Evolutionary conservation across 2,888 invertebrate genomes (phyloP), one percentile per base, ranked within the genome.

Genomic region (Dicranocentrus wangi): DNA sequence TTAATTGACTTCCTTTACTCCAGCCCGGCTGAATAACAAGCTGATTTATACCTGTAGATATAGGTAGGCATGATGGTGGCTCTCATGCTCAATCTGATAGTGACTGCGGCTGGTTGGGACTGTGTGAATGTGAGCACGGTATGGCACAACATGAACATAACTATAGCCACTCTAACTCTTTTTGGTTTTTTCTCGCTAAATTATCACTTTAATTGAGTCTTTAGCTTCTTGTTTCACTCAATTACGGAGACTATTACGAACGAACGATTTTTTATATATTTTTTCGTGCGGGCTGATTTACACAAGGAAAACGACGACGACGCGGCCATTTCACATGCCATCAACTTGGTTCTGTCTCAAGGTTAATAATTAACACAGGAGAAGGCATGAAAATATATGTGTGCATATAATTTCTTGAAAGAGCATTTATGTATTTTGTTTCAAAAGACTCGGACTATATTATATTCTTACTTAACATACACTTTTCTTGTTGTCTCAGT

Each of bases 1-100:
- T 73, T 80, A 80, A 80, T 80, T 80, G 72, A 73, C 79, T 80
- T 80, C 79, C 79, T 80, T 79, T 80, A n/a, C n/a, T 80, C 79
- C 79, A 80, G 72, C 60, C 71, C 32, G 10, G 5, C 5, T 10
- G 32, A 32, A 77, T 68, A 77, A 77, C 60, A 28, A 51, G 25
- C 10, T 68, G 68, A 68, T 68, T 42, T 43, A 5, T 63, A n/a
- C 63, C 13, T 58, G 8, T 39, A n/a, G n/a, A n/a, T n/a, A n/a
- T n/a, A n/a, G n/a, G n/a, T n/a, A n/a, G n/a, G n/a, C n/a, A n/a
- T n/a, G n/a, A n/a, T n/a, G n/a, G n/a, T n/a, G n/a, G n/a, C n/a
- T n/a, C n/a, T n/a, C n/a, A n/a, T n/a, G n/a, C n/a, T n/a, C n/a
- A n/a, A n/a, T n/a, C n/a, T n/a, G n/a, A n/a, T n/a, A n/a, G n/a